phyloP scores from a whole-genome alignment of 2,113 vertebrate genomes.

The Amphiprion ocellaris region DNA sequence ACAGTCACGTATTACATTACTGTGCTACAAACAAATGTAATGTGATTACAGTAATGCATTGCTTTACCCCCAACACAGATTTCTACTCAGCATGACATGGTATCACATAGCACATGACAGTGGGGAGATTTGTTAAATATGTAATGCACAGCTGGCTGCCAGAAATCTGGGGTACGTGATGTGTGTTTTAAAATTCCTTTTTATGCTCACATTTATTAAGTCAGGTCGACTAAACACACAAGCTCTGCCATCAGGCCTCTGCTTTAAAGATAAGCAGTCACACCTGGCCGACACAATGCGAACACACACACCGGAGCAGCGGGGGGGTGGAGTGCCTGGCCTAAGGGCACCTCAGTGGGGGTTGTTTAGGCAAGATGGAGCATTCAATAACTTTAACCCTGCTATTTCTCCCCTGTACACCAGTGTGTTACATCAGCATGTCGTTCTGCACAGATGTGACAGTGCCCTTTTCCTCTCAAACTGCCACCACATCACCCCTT shows the following conservation, averaged over 20 bases:
- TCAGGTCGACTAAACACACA: conserved; percentile 7
- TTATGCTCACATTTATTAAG: background rate
- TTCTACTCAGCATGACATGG: conserved; percentile 45
- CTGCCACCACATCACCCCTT: conserved; percentile 34
- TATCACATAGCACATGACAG: conserved; percentile 39
- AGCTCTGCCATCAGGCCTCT: background rate
- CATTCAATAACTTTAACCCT: conserved; percentile 33
- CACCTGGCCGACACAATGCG: conserved; percentile 8
- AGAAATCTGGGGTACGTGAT: conserved; percentile 17
- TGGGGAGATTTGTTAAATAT: conserved; percentile 34
- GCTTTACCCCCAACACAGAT: too few relatives aligned
- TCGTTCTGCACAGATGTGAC: conserved; percentile 38
- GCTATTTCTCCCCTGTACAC: background rate
- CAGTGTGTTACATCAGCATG: conserved; percentile 24
- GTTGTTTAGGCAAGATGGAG: background rate
- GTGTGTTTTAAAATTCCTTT: background rate
- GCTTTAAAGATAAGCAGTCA: conserved; percentile 8
- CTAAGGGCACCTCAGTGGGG: conserved; percentile 10
- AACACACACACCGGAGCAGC: conserved; percentile 7
- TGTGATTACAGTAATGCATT: too few relatives aligned
- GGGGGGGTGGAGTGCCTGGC: conserved; percentile 8
- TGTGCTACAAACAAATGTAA: too few relatives aligned
- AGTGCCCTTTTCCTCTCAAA: conserved; percentile 40
- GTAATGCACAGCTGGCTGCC: conserved; percentile 28
- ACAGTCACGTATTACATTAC: too few relatives aligned